phyloP scores from a whole-genome alignment of 2,888 invertebrate species.

The Synanthedon vespiformis region DNA sequence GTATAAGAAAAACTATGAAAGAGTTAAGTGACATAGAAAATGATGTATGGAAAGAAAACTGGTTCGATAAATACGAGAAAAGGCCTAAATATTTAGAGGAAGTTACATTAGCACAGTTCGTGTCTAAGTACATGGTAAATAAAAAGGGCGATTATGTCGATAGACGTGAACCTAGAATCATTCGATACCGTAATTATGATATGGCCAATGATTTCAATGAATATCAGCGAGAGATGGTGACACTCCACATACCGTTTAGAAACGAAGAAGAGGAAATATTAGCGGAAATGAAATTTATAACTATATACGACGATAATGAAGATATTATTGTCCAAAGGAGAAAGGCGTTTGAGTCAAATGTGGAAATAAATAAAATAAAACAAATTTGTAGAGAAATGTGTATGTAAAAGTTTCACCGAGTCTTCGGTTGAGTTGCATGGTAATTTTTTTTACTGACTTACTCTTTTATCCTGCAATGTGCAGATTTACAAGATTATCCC shows the following conservation, averaged over 20 bases:
- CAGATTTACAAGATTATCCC: too few species aligned
- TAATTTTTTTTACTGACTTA: too few species aligned
- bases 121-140: constrained; percentile 19
- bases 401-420: too few species aligned
- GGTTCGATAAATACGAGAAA: constrained; percentile 38
- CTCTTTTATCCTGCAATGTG: too few species aligned
- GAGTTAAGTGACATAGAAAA: constrained; percentile 26
- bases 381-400: too few species aligned
- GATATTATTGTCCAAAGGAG: constrained; percentile 6
- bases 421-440: too few species aligned
- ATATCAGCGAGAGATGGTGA: constrained; percentile 31
- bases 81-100: constrained; percentile 26
- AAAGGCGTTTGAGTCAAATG: too few species aligned
- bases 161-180: constrained; percentile 19
- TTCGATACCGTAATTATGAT: constrained; percentile 31
- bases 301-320: constrained; percentile 24
- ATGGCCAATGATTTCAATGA: constrained; percentile 22
- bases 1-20: constrained; percentile 27
- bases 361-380: too few species aligned
- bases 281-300: constrained; percentile 21
- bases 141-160: constrained; percentile 13
- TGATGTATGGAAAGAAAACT: constrained; percentile 42
- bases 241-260: constrained; percentile 28
- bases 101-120: constrained; percentile 35
- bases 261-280: constrained; percentile 32